These are phyloP conservation scores for Agrochola lota DNA, from an alignment of 2,888 invertebrate species.

Conservation along the genomic window DNA sequence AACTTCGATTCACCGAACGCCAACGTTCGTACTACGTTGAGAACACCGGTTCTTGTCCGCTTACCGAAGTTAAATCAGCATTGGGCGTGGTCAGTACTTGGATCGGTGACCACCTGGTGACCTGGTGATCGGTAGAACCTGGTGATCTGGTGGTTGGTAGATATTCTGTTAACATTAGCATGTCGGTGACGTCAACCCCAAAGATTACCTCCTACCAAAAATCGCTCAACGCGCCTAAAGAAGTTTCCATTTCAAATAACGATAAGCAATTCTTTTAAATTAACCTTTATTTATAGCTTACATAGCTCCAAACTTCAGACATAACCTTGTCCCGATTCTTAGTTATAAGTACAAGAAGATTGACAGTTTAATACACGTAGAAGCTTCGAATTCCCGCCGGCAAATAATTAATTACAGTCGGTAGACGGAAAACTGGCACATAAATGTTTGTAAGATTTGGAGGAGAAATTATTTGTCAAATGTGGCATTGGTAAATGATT, in stretches of 20 bases:
- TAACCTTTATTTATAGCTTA: not conserved
- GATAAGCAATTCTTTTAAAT: not conserved
- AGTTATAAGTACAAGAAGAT: constrained; percentile 5
- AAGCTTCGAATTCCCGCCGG: constrained; percentile 24
- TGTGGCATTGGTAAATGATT: constrained; percentile 26
- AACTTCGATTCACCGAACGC: not conserved
- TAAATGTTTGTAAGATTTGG: constrained; percentile 33
- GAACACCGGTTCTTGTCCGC: constrained; percentile 81
- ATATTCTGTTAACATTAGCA: too few species aligned
- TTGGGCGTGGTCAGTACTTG: constrained; percentile 82
- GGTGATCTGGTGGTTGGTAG: too few species aligned
- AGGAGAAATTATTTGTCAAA: constrained; percentile 42
- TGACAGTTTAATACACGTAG: constrained; percentile 38
- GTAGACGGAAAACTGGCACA: constrained; percentile 9
- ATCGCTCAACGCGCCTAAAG: not conserved
- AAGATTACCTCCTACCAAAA: too few species aligned
- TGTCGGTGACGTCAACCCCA: too few species aligned
- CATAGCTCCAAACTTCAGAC: not conserved
- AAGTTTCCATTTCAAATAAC: not conserved
- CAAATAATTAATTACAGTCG: constrained; percentile 53
- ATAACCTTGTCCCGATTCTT: not conserved
- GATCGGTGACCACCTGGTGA: constrained; percentile 87
- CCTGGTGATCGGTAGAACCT: too few species aligned
- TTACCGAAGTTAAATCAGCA: constrained; percentile 87
- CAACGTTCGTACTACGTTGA: not conserved